These are phyloP conservation scores for Seriola quinqueradiata DNA, from an alignment of 2,113 vertebrate species.

Conservation along the genomic window DNA sequence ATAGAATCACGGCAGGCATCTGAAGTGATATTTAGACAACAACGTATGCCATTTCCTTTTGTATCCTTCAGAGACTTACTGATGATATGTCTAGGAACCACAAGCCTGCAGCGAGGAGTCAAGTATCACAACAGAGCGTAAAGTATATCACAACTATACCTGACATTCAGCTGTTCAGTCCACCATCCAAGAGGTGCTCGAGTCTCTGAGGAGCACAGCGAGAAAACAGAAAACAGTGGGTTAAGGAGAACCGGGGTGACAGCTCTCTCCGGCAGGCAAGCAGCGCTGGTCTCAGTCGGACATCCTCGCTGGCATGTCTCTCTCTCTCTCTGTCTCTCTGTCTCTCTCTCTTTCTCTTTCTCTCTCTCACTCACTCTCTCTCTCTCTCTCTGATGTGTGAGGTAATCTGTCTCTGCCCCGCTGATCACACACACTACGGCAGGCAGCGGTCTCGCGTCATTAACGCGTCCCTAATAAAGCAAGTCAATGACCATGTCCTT, in stretches of 20 bases:
- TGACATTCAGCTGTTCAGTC: constrained; percentile 75
- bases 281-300: constrained; percentile 50
- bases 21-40: constrained; percentile 23
- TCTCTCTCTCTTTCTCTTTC: not conserved
- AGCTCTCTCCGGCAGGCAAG: constrained; percentile 45
- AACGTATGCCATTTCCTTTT: constrained; percentile 10
- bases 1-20: constrained; percentile 1
- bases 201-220: constrained; percentile 35
- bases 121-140: not conserved
- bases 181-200: constrained; percentile 68
- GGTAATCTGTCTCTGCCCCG: constrained; percentile 45
- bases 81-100: constrained; percentile 4
- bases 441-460: constrained; percentile 67
- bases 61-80: constrained; percentile 2
- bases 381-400: constrained; percentile 43
- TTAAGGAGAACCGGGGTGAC: constrained; percentile 56
- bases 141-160: constrained; percentile 73
- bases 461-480: constrained; percentile 65
- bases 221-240: constrained; percentile 32
- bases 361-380: not conserved
- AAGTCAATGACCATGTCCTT: constrained; percentile 63
- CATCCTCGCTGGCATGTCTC: constrained; percentile 50
- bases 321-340: not conserved
- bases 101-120: constrained; percentile 19
- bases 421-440: constrained; percentile 51